phyloP scores from a whole-genome alignment of 2,113 vertebrate genomes.

The Otis tarda region DNA sequence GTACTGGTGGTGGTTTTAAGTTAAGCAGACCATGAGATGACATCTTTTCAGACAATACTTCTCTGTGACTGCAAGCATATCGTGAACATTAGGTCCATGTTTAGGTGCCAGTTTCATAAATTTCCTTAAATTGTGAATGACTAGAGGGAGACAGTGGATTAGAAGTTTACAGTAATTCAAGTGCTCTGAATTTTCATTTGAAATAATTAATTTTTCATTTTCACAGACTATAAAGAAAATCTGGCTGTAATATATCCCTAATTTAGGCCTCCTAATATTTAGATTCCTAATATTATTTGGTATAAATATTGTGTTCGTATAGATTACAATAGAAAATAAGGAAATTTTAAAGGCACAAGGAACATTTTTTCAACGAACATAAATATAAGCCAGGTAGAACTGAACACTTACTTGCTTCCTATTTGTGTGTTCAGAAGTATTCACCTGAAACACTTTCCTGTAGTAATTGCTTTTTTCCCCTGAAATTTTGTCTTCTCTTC shows the following conservation, averaged over 20 bases:
- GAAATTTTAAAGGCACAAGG: not conserved
- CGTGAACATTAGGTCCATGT: not conserved
- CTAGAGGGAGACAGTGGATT: not conserved
- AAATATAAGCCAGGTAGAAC: not conserved
- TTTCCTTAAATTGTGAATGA: not conserved
- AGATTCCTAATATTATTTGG: not conserved
- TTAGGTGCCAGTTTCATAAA: not conserved
- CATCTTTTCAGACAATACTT: not conserved
- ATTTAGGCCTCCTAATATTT: not conserved
- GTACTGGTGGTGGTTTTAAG: not conserved
- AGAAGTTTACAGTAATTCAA: not conserved
- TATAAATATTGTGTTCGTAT: not conserved
- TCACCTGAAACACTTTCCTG: not conserved
- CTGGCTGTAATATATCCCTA: not conserved
- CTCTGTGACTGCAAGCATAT: not conserved
- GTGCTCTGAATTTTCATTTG: not conserved
- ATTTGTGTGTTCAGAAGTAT: not conserved
- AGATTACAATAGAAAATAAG: not conserved
- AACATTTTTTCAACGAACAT: not conserved
- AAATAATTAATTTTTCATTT: not conserved
- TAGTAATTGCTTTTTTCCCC: accelerated
- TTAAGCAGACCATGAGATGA: not conserved
- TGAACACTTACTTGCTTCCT: not conserved
- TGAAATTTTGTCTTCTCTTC: not conserved
- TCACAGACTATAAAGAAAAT: not conserved